Percentiles rank a stretch among this genome's conserved stretches.
phyloP scores from a whole-genome alignment of 2,888 invertebrate species.

The Plutella xylostella region DNA sequence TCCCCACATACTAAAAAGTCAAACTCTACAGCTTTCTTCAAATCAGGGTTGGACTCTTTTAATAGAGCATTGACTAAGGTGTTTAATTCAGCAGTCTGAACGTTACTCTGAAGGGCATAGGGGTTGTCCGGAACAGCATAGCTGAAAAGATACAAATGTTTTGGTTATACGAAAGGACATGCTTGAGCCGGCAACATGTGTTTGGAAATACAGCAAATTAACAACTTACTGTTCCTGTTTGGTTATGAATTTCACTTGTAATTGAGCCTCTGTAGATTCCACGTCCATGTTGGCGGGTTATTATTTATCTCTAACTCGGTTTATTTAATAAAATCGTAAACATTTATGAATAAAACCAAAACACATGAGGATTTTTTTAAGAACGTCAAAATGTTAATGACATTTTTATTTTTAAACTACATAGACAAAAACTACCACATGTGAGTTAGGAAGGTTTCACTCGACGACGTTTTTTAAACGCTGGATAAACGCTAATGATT shows the following conservation, averaged over 20 bases:
- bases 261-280: slow-evolving; percentile 63
- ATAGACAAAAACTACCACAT: no score
- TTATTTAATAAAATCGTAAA: no score
- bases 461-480: no score
- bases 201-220: slow-evolving; percentile 3
- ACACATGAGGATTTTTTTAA: no score
- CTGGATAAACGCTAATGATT: no score
- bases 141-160: slow-evolving; percentile 49
- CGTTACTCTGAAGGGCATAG: slow-evolving; percentile 82
- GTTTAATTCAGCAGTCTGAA: slow-evolving; percentile 78
- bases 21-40: slow-evolving; percentile 74
- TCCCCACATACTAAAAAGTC: slow-evolving; percentile 91
- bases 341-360: no score
- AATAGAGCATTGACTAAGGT: slow-evolving; percentile 83
- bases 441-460: no score
- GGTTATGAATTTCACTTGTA: slow-evolving; percentile 83
- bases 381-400: no score
- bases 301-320: no score
- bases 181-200: background rate
- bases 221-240: slow-evolving; percentile 84
- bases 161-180: background rate
- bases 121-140: slow-evolving; percentile 90
- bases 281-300: slow-evolving; percentile 37
- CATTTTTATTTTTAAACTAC: no score
- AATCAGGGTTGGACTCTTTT: slow-evolving; percentile 59